Percentiles rank a stretch among this genome's conserved stretches.
Conservation (phyloP, 2,797 vertebrate species). For the Cercopithecus diana region DNA sequence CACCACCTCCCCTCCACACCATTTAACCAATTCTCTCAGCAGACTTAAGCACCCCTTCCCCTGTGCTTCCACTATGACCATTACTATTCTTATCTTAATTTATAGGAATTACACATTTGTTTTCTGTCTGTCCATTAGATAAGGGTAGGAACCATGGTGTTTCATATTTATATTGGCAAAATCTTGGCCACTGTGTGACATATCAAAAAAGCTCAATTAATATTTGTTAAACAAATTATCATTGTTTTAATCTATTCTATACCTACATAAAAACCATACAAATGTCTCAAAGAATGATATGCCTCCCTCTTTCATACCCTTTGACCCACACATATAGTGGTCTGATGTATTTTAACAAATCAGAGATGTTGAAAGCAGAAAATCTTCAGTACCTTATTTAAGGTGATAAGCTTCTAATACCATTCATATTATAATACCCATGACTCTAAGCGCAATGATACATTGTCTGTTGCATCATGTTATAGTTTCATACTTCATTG, state of each 20-base stretch:
- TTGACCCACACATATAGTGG: background rate
- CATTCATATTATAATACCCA: background rate
- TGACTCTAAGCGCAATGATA: background rate
- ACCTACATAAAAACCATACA: background rate
- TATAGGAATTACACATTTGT: background rate
- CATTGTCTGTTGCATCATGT: background rate
- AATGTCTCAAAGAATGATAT: background rate
- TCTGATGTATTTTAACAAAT: background rate
- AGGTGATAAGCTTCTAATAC: background rate
- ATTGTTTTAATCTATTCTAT: background rate
- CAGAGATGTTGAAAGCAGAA: background rate
- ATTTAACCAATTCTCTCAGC: background rate
- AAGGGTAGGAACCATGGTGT: background rate
- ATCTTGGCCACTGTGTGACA: background rate
- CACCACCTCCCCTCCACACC: background rate
- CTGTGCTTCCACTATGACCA: background rate
- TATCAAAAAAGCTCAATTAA: background rate
- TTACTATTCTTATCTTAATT: background rate
- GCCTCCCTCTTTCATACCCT: background rate
- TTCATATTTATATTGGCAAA: background rate
- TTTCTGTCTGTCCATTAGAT: background rate
- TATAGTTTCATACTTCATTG: background rate
- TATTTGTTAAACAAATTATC: background rate
- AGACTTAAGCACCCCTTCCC: background rate
- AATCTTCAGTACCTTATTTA: background rate